Evolutionary conservation across 2,888 invertebrate species (phyloP).

Genomic region (Acleris sparsana): DNA sequence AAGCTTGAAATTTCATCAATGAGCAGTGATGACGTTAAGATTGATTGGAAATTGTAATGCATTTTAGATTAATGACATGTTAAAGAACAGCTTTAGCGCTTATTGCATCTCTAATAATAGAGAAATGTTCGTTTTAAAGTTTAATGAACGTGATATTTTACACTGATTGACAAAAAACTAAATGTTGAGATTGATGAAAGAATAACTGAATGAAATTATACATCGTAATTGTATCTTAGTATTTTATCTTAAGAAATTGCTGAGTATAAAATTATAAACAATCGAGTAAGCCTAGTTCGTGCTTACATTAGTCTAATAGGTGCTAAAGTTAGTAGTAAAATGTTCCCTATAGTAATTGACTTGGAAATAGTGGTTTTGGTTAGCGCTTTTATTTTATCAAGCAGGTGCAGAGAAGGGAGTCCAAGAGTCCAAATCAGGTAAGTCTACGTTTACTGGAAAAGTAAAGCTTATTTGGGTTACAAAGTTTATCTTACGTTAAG

Average conservation of each 20-base stretch:
- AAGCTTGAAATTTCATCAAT: constrained; percentile 82
- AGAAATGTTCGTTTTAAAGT: constrained; percentile 3
- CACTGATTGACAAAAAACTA: constrained; percentile 30
- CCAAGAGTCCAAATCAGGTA: constrained; percentile 59
- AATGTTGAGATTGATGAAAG: neutral
- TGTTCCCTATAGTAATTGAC: constrained; percentile 94
- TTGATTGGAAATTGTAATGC: constrained; percentile 34
- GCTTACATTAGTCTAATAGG: constrained; percentile 77
- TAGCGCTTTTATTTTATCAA: constrained; percentile 54
- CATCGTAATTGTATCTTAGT: constrained; percentile 58
- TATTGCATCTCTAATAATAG: constrained; percentile 13
- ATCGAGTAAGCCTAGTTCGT: constrained; percentile 74
- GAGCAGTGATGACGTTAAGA: constrained; percentile 62
- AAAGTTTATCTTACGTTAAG: constrained; percentile 61
- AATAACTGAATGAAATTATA: constrained; percentile 39
- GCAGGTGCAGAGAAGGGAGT: constrained; percentile 51
- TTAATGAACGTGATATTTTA: constrained; percentile 43
- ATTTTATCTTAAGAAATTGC: constrained; percentile 75
- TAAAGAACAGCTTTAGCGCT: constrained; percentile 14
- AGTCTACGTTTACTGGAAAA: constrained; percentile 72
- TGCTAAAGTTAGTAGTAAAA: constrained; percentile 84
- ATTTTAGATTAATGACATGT: constrained; percentile 32
- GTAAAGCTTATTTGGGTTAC: constrained; percentile 78
- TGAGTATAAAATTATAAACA: constrained; percentile 82
- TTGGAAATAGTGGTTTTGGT: constrained; percentile 87